Conservation (phyloP, 2,888 invertebrate species). For the Metellina segmentata region DNA sequence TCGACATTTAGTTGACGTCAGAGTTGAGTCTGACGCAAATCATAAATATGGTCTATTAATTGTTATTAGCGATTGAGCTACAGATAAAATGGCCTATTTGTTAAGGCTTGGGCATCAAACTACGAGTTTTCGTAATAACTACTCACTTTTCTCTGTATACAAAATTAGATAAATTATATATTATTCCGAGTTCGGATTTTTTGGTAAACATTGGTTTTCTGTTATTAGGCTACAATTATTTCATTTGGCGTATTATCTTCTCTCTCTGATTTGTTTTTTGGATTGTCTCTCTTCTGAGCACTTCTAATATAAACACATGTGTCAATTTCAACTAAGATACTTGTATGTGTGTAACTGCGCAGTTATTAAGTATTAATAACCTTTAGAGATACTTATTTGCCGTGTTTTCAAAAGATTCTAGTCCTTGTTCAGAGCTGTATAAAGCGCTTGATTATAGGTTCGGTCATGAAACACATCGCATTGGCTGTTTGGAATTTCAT, state of each 20-base stretch:
- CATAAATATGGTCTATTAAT: background rate
- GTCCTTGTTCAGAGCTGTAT: too few species aligned
- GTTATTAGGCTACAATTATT: background rate
- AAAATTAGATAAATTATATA: background rate
- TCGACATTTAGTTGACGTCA: background rate
- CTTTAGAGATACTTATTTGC: too few species aligned
- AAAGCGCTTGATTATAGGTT: too few species aligned
- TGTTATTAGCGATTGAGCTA: background rate
- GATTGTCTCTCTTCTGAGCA: too few species aligned
- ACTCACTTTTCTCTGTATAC: background rate
- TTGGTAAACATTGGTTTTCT: background rate
- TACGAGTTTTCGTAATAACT: background rate
- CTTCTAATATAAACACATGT: too few species aligned
- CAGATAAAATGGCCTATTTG: background rate
- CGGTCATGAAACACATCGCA: too few species aligned
- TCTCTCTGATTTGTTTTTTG: too few species aligned
- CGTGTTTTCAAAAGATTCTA: too few species aligned
- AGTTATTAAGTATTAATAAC: too few species aligned
- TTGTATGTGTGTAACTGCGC: too few species aligned
- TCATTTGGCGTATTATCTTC: background rate
- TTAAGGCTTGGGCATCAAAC: background rate
- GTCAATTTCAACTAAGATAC: too few species aligned
- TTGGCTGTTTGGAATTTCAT: too few species aligned
- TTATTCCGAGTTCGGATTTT: background rate
- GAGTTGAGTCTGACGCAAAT: background rate